phyloP scores from a whole-genome alignment of 1,140 invertebrate genomes.

The Drosophila bocqueti region DNA sequence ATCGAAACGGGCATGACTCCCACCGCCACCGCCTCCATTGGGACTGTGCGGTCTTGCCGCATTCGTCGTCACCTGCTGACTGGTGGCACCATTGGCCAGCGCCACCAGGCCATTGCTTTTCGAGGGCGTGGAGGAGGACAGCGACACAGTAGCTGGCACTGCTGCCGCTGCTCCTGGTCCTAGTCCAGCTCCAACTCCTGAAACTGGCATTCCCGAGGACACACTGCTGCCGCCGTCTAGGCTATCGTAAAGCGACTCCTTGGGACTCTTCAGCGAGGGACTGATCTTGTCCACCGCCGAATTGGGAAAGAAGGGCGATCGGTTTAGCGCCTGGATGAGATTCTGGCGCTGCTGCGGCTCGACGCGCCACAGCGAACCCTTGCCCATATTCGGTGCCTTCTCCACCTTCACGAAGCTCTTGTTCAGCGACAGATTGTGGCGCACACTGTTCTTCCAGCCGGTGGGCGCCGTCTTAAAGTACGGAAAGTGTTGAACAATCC shows the following conservation, averaged over 20 bases:
- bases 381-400: conserved; percentile 95
- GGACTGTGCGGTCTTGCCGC: conserved; percentile 40
- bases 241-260: conserved; percentile 41
- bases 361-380: conserved; percentile 97
- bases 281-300: conserved; percentile 82
- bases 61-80: conserved; percentile 7
- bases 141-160: conserved; percentile 11
- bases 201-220: not conserved
- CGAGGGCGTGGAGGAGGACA: conserved; percentile 35
- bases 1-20: conserved; percentile 74
- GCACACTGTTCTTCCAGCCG: conserved; percentile 99
- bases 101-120: conserved; percentile 51
- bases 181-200: not conserved
- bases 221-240: conserved; percentile 38
- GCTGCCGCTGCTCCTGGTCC: not conserved
- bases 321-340: conserved; percentile 92
- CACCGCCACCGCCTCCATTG: conserved; percentile 4
- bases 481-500: conserved; percentile 98
- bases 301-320: conserved; percentile 93
- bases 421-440: conserved; percentile 97
- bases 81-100: conserved; percentile 46
- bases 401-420: conserved; percentile 99
- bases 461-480: conserved; percentile 98
- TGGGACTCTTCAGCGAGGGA: conserved; percentile 72
- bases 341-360: conserved; percentile 95